Conservation (phyloP, 2,113 vertebrate genomes). For the Brachyhypopomus gauderio region DNA sequence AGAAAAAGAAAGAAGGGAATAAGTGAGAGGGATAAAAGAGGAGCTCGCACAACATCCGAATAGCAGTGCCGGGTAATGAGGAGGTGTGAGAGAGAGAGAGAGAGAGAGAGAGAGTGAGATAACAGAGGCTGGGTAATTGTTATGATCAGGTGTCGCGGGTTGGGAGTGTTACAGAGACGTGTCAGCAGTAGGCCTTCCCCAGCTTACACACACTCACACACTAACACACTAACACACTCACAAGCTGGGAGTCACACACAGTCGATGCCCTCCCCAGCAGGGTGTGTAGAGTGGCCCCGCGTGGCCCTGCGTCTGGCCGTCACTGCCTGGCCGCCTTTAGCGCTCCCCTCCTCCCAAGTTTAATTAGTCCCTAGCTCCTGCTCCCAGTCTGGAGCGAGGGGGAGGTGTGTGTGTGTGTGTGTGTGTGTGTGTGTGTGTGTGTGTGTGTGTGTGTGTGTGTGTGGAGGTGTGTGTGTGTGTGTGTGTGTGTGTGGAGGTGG, state of each 20-base stretch:
- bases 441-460: not conserved
- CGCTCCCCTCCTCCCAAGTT: not conserved
- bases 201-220: constrained; percentile 19
- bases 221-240: constrained; percentile 11
- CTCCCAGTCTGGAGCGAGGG: not conserved
- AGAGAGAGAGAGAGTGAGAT: constrained; percentile 23
- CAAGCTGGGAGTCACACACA: not conserved
- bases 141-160: constrained; percentile 39
- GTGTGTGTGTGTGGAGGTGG: not conserved
- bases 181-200: not conserved
- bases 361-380: constrained; percentile 40
- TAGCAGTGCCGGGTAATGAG: constrained; percentile 46
- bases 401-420: not conserved
- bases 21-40: constrained; percentile 39
- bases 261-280: not conserved
- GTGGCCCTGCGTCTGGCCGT: not conserved
- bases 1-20: constrained; percentile 17
- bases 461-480: not conserved
- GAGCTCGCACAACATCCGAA: constrained; percentile 4
- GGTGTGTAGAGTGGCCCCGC: not conserved
- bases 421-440: not conserved
- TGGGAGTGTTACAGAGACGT: constrained; percentile 26
- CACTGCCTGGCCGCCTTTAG: not conserved
- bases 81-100: constrained; percentile 40
- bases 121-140: constrained; percentile 46